Evolutionary conservation across 1,140 invertebrate species (phyloP), one percentile per base, ranked within the genome.

Genomic region (Drosophila micromelanica): DNA sequence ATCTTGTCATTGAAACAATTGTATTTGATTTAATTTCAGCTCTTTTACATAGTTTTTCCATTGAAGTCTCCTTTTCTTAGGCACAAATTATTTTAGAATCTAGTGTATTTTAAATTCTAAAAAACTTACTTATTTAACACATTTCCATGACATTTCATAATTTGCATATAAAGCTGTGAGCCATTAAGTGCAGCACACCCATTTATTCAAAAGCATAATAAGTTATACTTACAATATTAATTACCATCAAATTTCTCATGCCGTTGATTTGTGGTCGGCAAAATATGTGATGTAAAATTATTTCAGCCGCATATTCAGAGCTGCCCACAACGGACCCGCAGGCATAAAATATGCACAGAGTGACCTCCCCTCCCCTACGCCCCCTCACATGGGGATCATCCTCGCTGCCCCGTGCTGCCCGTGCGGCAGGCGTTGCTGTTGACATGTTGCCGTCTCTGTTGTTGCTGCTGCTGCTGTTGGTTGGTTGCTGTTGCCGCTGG

Each of bases 201-300:
- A 68, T 73, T 60, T 68, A 67, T 68, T 64, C 55, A 72, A 60
- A 60, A 72, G 60, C 68, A 63, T 51, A 68, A 56, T 54, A 48
- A 68, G 63, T 68, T 73, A 60, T 68, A 73, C 82, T 87, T 87
- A 78, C 82, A 85, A 85, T 87, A 87, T 87, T 87, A 87, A 87
- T 87, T 87, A 89, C 82, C 84, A 82, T 78, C 78, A 82, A 87
- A 87, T 87, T 82, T 87, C 78, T 87, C 82, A 82, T 87, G 60
- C 82, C 79, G 84, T 68, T 87, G 84, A 87, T 87, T 87, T 87
- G 82, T 87, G 84, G 82, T 40, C 57, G 62, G 62, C 63, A 71
- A 68, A 65, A 70, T 82, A 78, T 86, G 82, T 76, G 81, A 86
- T 75, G 80, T 81, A 78, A 68, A 86, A 86, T 85, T 84, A 85